Base-by-base conservation (phyloP, 2,113 vertebrate species). In the Pluvialis apricaria region DNA sequence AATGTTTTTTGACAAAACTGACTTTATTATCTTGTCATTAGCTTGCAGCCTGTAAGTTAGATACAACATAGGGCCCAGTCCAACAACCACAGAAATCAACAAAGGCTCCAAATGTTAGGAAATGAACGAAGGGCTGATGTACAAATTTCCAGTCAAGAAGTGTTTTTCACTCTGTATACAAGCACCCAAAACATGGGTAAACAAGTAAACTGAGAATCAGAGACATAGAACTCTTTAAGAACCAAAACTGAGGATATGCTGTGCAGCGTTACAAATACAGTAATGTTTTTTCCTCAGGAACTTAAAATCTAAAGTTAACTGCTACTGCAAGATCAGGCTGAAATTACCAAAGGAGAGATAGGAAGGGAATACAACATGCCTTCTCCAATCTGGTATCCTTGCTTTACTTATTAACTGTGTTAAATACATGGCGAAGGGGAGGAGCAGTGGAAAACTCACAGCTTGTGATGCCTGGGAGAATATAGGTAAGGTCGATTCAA, bases 121-220 rank as follows among this genome's bases (percentile, higher is more conserved):
- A 49, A 72, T 49, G 4, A 80, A 51, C 0, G 0, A 90, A 84
- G 12, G 28, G 14, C 14, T 49, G 6, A 64, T 34, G 24, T 3
- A 80, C 18, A 68, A 6, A 34, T 68, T 69, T 80, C 47, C 38
- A 68, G 15, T 11, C 47, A 72, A 66, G 0, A 75, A 76, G 44
- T 54, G 1, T 2, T 69, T 93, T 76, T 68, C 24, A 49, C 8
- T 83, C 15, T 51, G 12, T 24, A 31, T 55, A 36, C 20, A 83
- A 68, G 26, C 17, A 77, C 17, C 2, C 10, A 54, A 90, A 81
- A 49, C 2, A 40, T 13, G 4, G 32, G 64, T 60, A 45, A 38
- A 81, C 25, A 55, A 72, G 3, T 34, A 72, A 68, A 45, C 3
- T 20, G 14, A 77, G 9, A 8, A 87, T 81, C 49, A 60, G 38